Evolutionary conservation across 1,140 invertebrate genomes (phyloP).

Genomic region (Anoplolepis gracilipes): DNA sequence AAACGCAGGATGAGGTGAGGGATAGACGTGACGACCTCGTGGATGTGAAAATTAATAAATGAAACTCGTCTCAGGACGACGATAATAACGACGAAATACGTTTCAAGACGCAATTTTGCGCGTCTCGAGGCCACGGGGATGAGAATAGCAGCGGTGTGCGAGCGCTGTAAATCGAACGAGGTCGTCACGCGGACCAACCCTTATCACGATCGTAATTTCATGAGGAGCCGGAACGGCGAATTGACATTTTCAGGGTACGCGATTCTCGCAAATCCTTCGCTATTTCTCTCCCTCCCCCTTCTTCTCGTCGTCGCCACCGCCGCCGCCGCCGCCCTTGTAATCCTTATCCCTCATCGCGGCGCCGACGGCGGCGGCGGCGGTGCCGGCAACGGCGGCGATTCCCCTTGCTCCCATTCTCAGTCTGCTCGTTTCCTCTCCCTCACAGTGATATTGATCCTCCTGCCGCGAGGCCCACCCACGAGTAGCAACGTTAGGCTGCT

Average conservation of each 20-base stretch:
- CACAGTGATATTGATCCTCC: constrained; percentile 83
- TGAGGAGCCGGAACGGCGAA: constrained; percentile 49
- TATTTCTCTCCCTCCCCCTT: no score
- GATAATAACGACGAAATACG: background rate
- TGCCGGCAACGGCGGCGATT: constrained; percentile 27
- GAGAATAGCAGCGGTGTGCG: background rate
- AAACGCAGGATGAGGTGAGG: background rate
- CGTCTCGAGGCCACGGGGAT: no score
- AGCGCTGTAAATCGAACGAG: background rate
- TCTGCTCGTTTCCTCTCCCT: constrained; percentile 76
- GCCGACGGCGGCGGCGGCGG: background rate
- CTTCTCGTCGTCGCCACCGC: background rate
- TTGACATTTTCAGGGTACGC: constrained; percentile 73
- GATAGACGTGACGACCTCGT: no score
- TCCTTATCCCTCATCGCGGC: constrained; percentile 72
- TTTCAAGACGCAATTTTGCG: background rate
- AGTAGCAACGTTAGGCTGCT: constrained; percentile 67
- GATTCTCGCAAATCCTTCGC: background rate
- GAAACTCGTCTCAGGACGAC: background rate
- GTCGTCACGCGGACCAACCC: background rate
- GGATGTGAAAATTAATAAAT: background rate
- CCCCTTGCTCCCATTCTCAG: constrained; percentile 75
- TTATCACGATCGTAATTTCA: constrained; percentile 64
- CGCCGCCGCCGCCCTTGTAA: constrained; percentile 60
- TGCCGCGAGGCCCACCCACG: constrained; percentile 67